These are phyloP conservation scores for Plusia festucae DNA, from an alignment of 2,888 invertebrate species.

Conservation along the genomic window DNA sequence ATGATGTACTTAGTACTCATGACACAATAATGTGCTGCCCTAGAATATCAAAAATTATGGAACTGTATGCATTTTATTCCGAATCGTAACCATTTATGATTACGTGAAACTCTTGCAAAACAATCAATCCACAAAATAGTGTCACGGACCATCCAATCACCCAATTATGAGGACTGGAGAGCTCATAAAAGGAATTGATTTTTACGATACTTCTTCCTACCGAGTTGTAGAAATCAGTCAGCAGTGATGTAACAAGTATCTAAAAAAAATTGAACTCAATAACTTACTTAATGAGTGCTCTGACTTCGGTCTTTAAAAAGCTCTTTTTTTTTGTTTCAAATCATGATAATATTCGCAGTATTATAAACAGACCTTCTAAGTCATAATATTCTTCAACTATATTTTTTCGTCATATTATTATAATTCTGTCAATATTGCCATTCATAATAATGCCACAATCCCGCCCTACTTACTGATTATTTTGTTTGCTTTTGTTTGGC, in stretches of 20 bases:
- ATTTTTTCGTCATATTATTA: not conserved
- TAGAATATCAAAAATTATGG: not conserved
- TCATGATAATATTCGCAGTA: too few relatives aligned
- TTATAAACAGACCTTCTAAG: too few relatives aligned
- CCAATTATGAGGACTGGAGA: constrained; percentile 24
- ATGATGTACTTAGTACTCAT: not conserved
- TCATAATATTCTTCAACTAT: not conserved
- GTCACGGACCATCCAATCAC: constrained; percentile 38
- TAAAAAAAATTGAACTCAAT: constrained; percentile 41
- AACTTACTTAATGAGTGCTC: constrained; percentile 49
- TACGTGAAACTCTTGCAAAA: constrained; percentile 22
- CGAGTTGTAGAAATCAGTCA: constrained; percentile 40
- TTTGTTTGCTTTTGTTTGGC: not conserved
- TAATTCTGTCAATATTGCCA: not conserved
- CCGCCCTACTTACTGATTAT: not conserved
- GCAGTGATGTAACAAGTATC: constrained; percentile 10
- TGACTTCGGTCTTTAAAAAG: not conserved
- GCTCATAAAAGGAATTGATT: constrained; percentile 39
- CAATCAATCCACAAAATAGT: constrained; percentile 30
- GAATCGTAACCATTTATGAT: not conserved
- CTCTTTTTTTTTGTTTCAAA: not conserved
- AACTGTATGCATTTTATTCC: not conserved
- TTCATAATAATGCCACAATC: not conserved
- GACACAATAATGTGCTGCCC: not conserved
- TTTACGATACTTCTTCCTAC: constrained; percentile 36